These are phyloP conservation scores for Cactoblastis cactorum DNA, from an alignment of 2,888 invertebrate species.

Conservation along the genomic window DNA sequence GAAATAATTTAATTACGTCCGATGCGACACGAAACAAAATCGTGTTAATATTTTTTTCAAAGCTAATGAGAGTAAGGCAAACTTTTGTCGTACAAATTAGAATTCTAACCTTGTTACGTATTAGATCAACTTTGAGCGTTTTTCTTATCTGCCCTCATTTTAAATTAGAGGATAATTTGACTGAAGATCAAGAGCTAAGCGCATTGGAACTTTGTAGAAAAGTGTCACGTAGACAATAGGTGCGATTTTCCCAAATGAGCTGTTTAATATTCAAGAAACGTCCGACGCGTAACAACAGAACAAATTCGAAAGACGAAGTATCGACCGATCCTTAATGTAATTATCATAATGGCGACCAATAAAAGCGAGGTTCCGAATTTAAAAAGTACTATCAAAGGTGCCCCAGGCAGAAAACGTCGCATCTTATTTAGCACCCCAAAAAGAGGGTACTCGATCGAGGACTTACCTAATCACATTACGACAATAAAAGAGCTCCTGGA, in stretches of 20 bases:
- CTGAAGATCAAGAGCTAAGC: conserved; percentile 31
- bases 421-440: conserved; percentile 74
- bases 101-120: conserved; percentile 12
- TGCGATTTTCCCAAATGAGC: conserved; percentile 74
- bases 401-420: conserved; percentile 74
- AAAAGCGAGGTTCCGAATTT: conserved; percentile 74
- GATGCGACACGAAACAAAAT: background rate
- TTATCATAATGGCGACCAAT: conserved; percentile 78
- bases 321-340: conserved; percentile 74
- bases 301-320: conserved; percentile 75
- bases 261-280: conserved; percentile 73
- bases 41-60: background rate
- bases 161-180: conserved; percentile 26
- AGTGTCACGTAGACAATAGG: conserved; percentile 73
- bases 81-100: conserved; percentile 14
- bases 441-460: conserved; percentile 53
- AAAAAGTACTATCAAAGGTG: conserved; percentile 76
- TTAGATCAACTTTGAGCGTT: conserved; percentile 5
- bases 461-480: conserved; percentile 73
- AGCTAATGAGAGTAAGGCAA: conserved; percentile 2
- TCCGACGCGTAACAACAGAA: conserved; percentile 71
- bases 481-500: conserved; percentile 66
- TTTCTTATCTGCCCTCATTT: conserved; percentile 8
- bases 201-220: conserved; percentile 44
- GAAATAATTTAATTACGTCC: background rate